Conservation (phyloP, 2,888 invertebrate species). For the Eurois occulta region DNA sequence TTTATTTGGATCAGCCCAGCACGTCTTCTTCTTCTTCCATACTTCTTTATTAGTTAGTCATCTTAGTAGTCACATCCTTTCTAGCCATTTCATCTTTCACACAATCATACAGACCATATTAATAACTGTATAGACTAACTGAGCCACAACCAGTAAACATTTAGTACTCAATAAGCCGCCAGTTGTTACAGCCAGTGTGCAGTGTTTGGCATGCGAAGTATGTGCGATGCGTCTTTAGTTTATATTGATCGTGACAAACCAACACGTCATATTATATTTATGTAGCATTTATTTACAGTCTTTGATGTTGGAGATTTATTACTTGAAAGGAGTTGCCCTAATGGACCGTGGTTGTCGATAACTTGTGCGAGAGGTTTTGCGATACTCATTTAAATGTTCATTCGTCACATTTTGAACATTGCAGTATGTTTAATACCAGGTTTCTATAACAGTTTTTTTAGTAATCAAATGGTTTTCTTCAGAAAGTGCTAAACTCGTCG, state of each 20-base stretch:
- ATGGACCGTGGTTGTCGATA: constrained; percentile 24
- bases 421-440: not conserved
- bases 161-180: constrained; percentile 31
- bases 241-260: constrained; percentile 39
- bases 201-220: constrained; percentile 44
- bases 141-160: constrained; percentile 31
- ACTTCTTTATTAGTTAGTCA: not conserved
- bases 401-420: not conserved
- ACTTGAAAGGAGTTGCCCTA: constrained; percentile 2
- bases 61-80: not conserved
- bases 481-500: no score
- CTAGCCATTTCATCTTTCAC: not conserved
- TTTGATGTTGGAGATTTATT: constrained; percentile 37
- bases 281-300: constrained; percentile 18
- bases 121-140: not conserved
- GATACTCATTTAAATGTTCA: not conserved
- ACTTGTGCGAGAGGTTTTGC: not conserved
- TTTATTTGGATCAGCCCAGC: not conserved
- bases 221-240: constrained; percentile 13
- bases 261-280: constrained; percentile 32
- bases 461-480: not conserved
- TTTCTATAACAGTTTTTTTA: not conserved
- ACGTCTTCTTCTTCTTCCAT: not conserved
- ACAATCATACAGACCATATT: not conserved
- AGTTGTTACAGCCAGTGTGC: constrained; percentile 6